Evolutionary conservation across 2,113 vertebrate species (phyloP).

Genomic region (Heterochromis multidens): DNA sequence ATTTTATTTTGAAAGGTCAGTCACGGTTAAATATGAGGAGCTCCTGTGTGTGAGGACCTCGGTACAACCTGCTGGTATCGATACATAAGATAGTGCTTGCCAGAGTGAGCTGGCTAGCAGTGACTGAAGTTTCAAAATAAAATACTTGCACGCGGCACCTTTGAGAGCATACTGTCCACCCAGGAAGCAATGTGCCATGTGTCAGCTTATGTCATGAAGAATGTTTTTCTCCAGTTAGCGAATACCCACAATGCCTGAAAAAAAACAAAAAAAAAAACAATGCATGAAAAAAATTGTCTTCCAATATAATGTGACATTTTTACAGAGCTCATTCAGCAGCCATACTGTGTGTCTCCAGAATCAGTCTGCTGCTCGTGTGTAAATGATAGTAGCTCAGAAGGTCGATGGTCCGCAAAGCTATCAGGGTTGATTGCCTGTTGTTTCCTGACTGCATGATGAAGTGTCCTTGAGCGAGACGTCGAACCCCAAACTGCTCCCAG

Average conservation of each 20-base stretch:
- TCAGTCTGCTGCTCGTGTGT: not conserved
- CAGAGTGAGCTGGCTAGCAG: not conserved
- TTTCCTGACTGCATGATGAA: conserved; percentile 3
- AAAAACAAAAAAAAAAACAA: conserved; percentile 21
- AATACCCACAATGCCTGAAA: conserved; percentile 55
- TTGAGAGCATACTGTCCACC: conserved; percentile 9
- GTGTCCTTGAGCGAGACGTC: conserved; percentile 16
- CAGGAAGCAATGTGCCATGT: conserved; percentile 37
- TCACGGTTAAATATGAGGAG: not conserved
- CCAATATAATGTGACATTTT: conserved; percentile 35
- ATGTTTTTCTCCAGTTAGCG: conserved; percentile 39
- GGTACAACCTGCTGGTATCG: not conserved
- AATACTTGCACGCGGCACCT: not conserved
- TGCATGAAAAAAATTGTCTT: conserved; percentile 67
- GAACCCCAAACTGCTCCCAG: not conserved
- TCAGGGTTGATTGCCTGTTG: not conserved
- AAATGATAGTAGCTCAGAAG: not conserved
- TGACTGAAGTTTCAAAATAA: not conserved
- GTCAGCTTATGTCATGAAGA: conserved; percentile 31
- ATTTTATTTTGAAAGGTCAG: not conserved
- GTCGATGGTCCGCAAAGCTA: not conserved
- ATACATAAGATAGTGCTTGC: not conserved
- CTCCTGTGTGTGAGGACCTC: not conserved
- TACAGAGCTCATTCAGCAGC: not conserved
- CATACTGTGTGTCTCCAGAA: not conserved